Evolutionary conservation across 2,797 vertebrate genomes (phyloP).

Genomic region (Gambelia wislizenii): DNA sequence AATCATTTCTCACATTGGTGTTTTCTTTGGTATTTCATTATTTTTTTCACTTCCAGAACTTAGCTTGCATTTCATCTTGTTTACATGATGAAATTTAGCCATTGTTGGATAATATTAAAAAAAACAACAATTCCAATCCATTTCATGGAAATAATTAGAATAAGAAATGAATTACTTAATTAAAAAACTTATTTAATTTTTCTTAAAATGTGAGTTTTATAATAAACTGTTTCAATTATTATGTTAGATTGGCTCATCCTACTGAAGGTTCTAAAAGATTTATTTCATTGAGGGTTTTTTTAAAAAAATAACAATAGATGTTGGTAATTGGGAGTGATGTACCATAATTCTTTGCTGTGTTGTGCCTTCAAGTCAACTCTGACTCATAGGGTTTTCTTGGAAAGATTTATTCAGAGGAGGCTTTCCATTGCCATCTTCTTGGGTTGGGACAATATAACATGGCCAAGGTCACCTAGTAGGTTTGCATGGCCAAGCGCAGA

Average conservation of each 20-base stretch:
- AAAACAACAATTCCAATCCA: background rate
- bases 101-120: constrained; percentile 51
- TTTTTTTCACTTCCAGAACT: constrained; percentile 34
- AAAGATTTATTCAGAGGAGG: too few species aligned
- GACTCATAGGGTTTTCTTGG: too few species aligned
- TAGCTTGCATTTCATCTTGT: constrained; percentile 48
- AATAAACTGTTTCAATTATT: background rate
- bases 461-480: too few species aligned
- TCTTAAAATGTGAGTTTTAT: background rate
- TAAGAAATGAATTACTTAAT: background rate
- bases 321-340: background rate
- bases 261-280: background rate
- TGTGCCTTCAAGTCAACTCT: too few species aligned
- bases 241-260: background rate
- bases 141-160: accelerated
- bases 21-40: background rate
- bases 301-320: too few species aligned
- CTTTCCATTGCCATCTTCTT: too few species aligned
- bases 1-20: background rate
- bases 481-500: too few species aligned
- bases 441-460: too few species aligned
- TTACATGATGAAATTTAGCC: constrained; percentile 52
- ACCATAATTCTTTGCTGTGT: background rate
- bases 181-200: accelerated
- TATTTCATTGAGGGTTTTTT: background rate